Percentiles rank a stretch among this genome's conserved stretches.
Conservation (phyloP, 2,797 vertebrate species). For the Dermochelys coriacea region DNA sequence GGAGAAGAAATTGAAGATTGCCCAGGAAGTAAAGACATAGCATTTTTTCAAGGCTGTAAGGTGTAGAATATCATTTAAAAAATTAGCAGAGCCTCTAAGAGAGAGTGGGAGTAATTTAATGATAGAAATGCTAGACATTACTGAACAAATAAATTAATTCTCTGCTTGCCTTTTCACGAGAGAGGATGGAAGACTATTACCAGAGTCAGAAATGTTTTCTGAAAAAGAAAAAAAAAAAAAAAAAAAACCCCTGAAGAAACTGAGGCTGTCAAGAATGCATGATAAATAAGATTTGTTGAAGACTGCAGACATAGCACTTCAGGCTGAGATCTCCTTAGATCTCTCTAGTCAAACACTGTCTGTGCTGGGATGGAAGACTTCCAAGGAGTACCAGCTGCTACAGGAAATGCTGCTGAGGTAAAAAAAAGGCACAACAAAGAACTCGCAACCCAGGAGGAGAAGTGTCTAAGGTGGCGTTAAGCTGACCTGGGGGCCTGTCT, state of each 20-base stretch:
- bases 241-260: not conserved
- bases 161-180: not conserved
- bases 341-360: not conserved
- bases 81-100: not conserved
- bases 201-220: not conserved
- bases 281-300: not conserved
- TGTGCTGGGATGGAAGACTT: not conserved
- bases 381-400: not conserved
- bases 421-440: not conserved
- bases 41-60: not conserved
- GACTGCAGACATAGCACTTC: not conserved
- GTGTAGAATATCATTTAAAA: not conserved
- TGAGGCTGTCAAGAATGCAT: not conserved
- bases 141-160: slow-evolving; percentile 55
- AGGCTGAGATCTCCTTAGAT: not conserved
- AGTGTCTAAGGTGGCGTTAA: not conserved
- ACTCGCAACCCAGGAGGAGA: not conserved
- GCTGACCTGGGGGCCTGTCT: not conserved
- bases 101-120: slow-evolving; percentile 7
- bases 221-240: not conserved
- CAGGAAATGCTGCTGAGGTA: not conserved
- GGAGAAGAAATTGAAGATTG: not conserved
- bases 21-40: not conserved
- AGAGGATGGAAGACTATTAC: not conserved
- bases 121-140: not conserved